Evolutionary conservation across 2,888 invertebrate genomes (phyloP).

Genomic region (Pandemis cinnamomeana): DNA sequence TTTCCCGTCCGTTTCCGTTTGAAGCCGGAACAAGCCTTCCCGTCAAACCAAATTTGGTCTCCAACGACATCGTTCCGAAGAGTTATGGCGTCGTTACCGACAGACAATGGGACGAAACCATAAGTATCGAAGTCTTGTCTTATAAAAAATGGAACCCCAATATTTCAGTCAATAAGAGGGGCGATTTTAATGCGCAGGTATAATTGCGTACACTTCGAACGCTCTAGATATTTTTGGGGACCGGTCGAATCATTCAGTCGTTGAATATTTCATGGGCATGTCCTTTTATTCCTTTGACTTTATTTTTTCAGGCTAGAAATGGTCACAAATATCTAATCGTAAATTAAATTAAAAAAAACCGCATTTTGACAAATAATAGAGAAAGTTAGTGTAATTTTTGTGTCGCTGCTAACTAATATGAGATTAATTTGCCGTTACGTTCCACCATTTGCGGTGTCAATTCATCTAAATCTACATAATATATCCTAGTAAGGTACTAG

Average conservation of each 20-base stretch:
- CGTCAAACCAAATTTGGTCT: slow-evolving; percentile 36
- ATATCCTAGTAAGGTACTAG: no score
- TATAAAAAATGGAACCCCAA: slow-evolving; percentile 19
- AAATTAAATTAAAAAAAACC: no score
- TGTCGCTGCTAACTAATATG: no score
- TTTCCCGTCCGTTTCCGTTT: slow-evolving; percentile 18
- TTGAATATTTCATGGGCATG: slow-evolving; percentile 30
- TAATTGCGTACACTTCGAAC: slow-evolving; percentile 18
- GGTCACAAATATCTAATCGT: no score
- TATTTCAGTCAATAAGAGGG: slow-evolving; percentile 7
- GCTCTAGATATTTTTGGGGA: slow-evolving; percentile 3
- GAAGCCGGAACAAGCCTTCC: slow-evolving; percentile 23
- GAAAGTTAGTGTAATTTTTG: no score
- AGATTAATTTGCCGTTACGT: no score
- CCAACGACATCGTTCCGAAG: slow-evolving; percentile 24
- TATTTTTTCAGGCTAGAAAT: slow-evolving; percentile 20
- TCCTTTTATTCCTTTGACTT: slow-evolving; percentile 13
- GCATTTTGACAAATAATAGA: no score
- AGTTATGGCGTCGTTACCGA: slow-evolving; percentile 28
- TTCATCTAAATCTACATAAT: no score
- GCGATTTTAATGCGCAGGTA: slow-evolving; percentile 15
- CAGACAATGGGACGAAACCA: slow-evolving; percentile 25
- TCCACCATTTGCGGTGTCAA: no score
- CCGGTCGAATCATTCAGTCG: slow-evolving; percentile 7
- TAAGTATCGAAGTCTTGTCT: slow-evolving; percentile 15